phyloP scores from a whole-genome alignment of 2,113 vertebrate species.

The Colinus virginianus region DNA sequence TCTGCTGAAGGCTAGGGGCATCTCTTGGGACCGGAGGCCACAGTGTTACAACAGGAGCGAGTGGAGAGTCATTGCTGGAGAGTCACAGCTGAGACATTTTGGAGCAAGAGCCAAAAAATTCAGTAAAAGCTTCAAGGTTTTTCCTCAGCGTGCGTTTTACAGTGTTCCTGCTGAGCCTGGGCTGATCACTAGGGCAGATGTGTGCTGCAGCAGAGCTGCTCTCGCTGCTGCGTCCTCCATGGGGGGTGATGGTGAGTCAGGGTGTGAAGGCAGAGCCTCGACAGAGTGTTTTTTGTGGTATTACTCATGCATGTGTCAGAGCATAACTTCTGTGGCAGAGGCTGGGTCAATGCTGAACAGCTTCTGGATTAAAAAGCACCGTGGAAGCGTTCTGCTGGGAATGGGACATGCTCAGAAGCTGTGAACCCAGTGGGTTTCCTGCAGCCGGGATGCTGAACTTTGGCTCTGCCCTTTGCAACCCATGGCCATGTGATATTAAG shows the following conservation, averaged over 20 bases:
- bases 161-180: background rate
- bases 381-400: background rate
- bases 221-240: background rate
- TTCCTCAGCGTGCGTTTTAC: background rate
- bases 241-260: background rate
- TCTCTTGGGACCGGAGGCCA: background rate
- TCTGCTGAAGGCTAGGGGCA: background rate
- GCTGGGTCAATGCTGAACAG: background rate
- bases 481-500: rapidly evolving
- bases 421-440: background rate
- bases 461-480: background rate
- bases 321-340: background rate
- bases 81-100: background rate
- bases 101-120: background rate
- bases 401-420: rapidly evolving
- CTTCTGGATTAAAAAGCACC: background rate
- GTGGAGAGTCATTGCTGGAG: background rate
- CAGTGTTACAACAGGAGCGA: background rate
- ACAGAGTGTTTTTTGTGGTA: background rate
- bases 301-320: background rate
- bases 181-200: background rate
- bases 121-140: background rate
- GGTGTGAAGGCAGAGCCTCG: background rate
- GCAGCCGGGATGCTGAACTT: background rate
- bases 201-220: background rate